Conservation (phyloP, 2,888 invertebrate genomes). For the Apodemia zela region DNA sequence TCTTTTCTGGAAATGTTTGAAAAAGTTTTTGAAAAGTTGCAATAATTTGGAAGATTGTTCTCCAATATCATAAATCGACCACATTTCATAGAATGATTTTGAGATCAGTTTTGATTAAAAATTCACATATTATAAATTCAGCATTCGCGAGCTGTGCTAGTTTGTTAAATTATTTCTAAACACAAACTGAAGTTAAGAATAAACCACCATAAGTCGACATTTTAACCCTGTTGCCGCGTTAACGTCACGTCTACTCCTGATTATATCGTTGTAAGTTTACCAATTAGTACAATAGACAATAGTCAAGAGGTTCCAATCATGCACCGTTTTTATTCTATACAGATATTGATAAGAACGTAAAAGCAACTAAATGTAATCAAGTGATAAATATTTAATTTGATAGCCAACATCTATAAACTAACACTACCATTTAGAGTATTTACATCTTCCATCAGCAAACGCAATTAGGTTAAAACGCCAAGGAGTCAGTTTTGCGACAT, state of each 20-base stretch:
- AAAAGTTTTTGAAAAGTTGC: no score
- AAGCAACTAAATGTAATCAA: no score
- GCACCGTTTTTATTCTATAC: no score
- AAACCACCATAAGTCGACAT: conserved; percentile 1
- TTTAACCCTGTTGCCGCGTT: conserved; percentile 2
- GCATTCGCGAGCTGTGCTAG: not conserved
- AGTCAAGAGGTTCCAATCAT: conserved; percentile 3
- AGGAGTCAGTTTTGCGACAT: no score
- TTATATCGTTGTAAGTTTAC: conserved; percentile 5
- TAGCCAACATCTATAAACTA: no score
- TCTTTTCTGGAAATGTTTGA: not conserved
- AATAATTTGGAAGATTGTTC: not conserved
- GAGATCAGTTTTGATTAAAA: no score
- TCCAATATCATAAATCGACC: not conserved
- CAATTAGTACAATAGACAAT: not conserved
- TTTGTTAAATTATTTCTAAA: not conserved
- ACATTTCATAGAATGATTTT: not conserved
- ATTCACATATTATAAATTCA: not conserved
- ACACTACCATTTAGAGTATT: no score
- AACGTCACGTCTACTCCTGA: not conserved
- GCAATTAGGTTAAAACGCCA: no score
- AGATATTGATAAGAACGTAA: no score
- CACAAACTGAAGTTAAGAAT: not conserved
- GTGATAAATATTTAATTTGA: no score
- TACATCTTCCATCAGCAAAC: no score